phyloP scores from a whole-genome alignment of 1,140 invertebrate species.

The Phymastichus coffea region DNA sequence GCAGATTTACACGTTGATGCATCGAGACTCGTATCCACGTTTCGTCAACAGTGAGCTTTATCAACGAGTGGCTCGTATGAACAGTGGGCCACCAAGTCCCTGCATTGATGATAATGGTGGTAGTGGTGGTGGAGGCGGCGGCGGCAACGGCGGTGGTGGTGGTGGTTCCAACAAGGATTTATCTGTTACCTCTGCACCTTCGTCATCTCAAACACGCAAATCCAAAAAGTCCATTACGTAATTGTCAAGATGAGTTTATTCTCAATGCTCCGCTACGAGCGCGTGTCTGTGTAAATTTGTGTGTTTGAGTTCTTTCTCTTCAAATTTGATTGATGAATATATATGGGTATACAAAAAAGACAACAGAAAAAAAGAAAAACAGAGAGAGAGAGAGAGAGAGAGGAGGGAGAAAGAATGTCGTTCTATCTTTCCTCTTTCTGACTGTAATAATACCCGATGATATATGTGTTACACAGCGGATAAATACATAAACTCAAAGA shows the following conservation, averaged over 20 bases:
- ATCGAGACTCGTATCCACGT: constrained; percentile 98
- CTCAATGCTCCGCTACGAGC: not conserved
- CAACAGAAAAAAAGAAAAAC: no score
- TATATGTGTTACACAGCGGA: no score
- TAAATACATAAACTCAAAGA: no score
- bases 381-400: no score
- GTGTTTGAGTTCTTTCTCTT: no score
- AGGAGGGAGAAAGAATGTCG: no score
- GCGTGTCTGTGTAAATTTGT: no score
- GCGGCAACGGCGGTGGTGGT: not conserved
- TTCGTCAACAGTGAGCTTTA: constrained; percentile 56
- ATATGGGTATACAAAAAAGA: no score
- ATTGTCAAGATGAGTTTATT: constrained; percentile 35
- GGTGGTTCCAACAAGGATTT: not conserved
- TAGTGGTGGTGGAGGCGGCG: no score
- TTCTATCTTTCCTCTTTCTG: no score
- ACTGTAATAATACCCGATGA: no score
- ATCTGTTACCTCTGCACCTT: not conserved
- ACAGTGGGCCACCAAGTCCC: constrained; percentile 45
- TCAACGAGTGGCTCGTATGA: constrained; percentile 46
- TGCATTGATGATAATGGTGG: constrained; percentile 41
- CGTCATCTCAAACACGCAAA: constrained; percentile 29
- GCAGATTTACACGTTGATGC: constrained; percentile 99
- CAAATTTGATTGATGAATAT: no score
- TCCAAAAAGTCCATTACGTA: constrained; percentile 52